A percentile compares a stretch with the other conserved stretches of the same genome.
Conservation (phyloP, 2,797 vertebrate species). For the Crocidura indochinensis region DNA sequence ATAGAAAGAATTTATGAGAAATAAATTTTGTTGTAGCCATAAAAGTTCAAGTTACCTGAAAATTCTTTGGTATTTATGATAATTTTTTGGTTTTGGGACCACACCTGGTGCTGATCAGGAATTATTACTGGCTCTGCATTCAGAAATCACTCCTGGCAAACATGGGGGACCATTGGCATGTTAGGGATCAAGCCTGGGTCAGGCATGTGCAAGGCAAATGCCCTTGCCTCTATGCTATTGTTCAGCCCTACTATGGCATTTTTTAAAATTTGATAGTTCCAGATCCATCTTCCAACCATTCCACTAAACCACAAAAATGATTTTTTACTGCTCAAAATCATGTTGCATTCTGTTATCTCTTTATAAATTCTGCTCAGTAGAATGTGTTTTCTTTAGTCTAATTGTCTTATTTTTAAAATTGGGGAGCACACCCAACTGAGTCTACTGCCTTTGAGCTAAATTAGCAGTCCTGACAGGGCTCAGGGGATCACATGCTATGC, state of each 20-base stretch:
- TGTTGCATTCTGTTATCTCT: neutral
- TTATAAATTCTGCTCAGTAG: conserved; percentile 22
- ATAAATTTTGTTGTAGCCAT: neutral
- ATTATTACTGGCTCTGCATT: too few relatives aligned
- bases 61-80: neutral
- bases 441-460: too few relatives aligned
- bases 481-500: neutral
- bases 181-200: too few relatives aligned
- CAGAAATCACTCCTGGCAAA: too few relatives aligned
- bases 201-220: too few relatives aligned
- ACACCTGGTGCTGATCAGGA: too few relatives aligned
- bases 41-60: neutral
- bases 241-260: neutral
- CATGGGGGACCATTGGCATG: too few relatives aligned
- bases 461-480: neutral
- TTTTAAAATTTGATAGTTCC: neutral
- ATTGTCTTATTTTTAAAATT: neutral
- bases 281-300: neutral
- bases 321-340: neutral
- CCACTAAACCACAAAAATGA: neutral
- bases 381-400: neutral
- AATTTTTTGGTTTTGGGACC: too few relatives aligned
- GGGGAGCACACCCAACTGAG: too few relatives aligned
- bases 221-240: too few relatives aligned
- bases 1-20: neutral